phyloP scores from a whole-genome alignment of 2,888 invertebrate genomes.

The Selenia dentaria region DNA sequence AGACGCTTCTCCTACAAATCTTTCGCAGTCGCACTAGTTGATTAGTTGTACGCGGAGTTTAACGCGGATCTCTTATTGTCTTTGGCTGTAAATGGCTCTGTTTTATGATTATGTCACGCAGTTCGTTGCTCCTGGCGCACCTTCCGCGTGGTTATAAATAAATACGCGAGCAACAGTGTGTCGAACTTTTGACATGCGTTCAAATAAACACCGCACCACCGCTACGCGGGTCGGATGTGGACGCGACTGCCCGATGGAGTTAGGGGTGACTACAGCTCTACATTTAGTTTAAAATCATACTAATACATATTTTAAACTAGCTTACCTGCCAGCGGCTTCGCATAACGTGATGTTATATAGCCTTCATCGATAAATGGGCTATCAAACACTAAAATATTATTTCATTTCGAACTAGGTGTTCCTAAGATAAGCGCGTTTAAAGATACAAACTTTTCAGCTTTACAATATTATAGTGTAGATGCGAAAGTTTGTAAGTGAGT shows the following conservation, averaged over 20 bases:
- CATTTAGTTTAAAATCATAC: too few species aligned
- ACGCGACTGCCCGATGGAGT: constrained; percentile 30
- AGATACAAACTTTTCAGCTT: too few species aligned
- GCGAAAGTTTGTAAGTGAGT: too few species aligned
- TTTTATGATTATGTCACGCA: constrained; percentile 45
- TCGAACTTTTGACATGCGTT: constrained; percentile 78
- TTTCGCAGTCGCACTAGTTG: constrained; percentile 1
- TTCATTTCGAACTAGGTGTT: too few species aligned
- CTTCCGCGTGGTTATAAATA: constrained; percentile 79
- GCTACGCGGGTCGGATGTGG: constrained; percentile 48
- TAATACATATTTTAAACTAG: too few species aligned
- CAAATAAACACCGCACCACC: constrained; percentile 64
- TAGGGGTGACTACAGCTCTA: background rate
- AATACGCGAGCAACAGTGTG: constrained; percentile 44
- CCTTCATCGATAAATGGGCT: too few species aligned
- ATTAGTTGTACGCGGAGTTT: background rate
- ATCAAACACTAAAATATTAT: too few species aligned
- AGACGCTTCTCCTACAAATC: too few species aligned
- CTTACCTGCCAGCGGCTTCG: too few species aligned
- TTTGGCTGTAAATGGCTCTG: constrained; percentile 30
- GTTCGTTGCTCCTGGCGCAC: constrained; percentile 76
- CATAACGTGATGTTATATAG: too few species aligned
- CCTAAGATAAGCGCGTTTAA: too few species aligned
- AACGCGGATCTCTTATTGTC: constrained; percentile 16
- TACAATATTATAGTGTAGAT: too few species aligned